Base-by-base conservation (phyloP, 2,113 vertebrate species). In the Cichladusa arquata region DNA sequence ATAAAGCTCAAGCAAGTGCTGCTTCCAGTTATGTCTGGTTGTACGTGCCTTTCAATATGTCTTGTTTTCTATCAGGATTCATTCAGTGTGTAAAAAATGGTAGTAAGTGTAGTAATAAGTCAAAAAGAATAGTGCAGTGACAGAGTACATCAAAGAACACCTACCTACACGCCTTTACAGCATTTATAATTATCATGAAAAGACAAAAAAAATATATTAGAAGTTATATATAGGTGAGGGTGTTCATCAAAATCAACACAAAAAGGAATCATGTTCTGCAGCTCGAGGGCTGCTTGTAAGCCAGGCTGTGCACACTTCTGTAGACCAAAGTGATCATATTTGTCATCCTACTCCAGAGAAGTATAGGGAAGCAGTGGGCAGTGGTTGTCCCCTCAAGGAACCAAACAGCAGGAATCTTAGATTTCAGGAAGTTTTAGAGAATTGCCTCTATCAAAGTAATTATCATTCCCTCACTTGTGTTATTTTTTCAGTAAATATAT, bases 11-110 rank as follows among this genome's bases (percentile, higher is more conserved):
- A 51, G 13, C 33, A 72, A 58, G 8, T 9, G 6, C 16, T 87
- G 20, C 51, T 78, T 78, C 57, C 60, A 57, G 19, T 73, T 42
- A 53, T 23, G 14, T 3, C 19, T 87, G 50, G 40, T 28, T 77
- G 14, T 20, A 53, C 0, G 0, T 44, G 19, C 7, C 36, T 86
- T 88, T 51, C 33, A 58, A 22, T 3, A 11, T 3, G 3, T 47
- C 65, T 84, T 0, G 1, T 81, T 76, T 81, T 69, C 42, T 57
- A 74, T 58, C 45, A 81, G n/a, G 14, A 53, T 60, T 77, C 50
- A 48, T 44, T 73, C 47, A 69, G 17, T 7, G 28, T 53, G 11
- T 54, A 12, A 70, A 89, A 91, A 87, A 40, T 31, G 4, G 4
- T n/a, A 57, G 24, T n/a, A 54, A 65, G 6, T 38, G 23, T 28